A percentile compares a stretch with the other conserved stretches of the same genome.
Conservation (phyloP, 30 jellyfish, hydroid and myxozoan genomes). For the Aurelia coerulea region DNA sequence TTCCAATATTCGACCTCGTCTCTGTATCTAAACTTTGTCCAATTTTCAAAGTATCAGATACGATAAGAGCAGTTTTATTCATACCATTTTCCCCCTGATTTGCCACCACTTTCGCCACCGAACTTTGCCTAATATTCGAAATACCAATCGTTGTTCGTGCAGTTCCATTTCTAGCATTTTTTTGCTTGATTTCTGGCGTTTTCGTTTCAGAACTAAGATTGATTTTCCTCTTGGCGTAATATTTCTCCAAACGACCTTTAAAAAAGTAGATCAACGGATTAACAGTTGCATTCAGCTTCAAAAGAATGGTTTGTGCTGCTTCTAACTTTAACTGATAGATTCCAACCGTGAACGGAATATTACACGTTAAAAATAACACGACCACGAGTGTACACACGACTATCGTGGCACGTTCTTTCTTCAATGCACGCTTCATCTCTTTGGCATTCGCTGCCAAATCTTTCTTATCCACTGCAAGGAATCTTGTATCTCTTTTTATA, state of each 20-base stretch:
- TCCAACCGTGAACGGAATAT: slow-evolving; percentile 15
- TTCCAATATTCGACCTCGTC: too few relatives aligned
- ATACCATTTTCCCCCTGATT: too few relatives aligned
- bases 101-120: too few relatives aligned
- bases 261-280: slow-evolving; percentile 53
- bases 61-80: too few relatives aligned
- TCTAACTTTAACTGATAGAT: not conserved
- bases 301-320: not conserved
- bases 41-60: too few relatives aligned
- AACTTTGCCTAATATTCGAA: too few relatives aligned
- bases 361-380: slow-evolving; percentile 26
- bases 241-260: slow-evolving; percentile 38
- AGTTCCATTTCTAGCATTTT: too few relatives aligned
- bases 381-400: slow-evolving; percentile 30
- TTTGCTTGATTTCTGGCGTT: too few relatives aligned
- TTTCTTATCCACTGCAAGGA: slow-evolving; percentile 18
- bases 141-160: too few relatives aligned
- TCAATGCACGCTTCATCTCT: slow-evolving; percentile 17
- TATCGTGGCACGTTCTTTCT: slow-evolving; percentile 47
- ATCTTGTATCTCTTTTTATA: not conserved
- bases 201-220: too few relatives aligned
- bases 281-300: slow-evolving; percentile 7
- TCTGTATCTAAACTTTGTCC: too few relatives aligned
- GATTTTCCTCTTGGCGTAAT: slow-evolving; percentile 4
- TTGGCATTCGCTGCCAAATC: not conserved